Evolutionary conservation across 2,113 vertebrate species (phyloP), one percentile per base, ranked within the genome.

Genomic region (Lepus europaeus): DNA sequence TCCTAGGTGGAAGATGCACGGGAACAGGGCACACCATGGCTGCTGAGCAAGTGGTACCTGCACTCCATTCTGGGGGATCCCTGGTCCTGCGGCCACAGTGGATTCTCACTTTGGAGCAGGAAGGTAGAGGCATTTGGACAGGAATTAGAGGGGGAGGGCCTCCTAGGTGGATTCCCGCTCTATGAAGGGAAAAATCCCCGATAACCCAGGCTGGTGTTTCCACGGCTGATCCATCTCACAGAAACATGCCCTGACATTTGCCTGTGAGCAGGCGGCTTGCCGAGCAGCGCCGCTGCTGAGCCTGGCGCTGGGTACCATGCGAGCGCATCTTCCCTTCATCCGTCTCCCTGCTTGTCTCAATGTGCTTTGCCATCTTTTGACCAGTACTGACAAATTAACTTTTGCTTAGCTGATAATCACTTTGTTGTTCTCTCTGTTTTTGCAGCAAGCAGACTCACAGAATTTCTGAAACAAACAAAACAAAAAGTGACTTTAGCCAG

Each of bases 251-350:
- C 19, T 74, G 85, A 68, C 68, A 45, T 6, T 56, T 69, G 92
- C 95, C 39, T 94, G 96, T 93, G 97, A 97, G 94, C 95, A 95
- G 81, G 91, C 94, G 96, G 98, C 95, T 97, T 87, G 82, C 96
- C 66, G 79, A 73, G 95, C 96, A 97, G 89, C 85, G 64, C 88
- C 63, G 81, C 97, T 79, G 96, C 94, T 36, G 16, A 2, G 68
- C 25, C 79, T 7, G 68, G 74, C 9, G 3, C 31, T 0, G 27
- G 51, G 81, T 36, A 61, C 56, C 59, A 4, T 39, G 39, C 8
- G 1, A 7, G 70, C 5, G 0, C 1, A 0, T 20, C 89, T 63
- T 23, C 6, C 16, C 25, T 45, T n/a, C 59, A 20, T 91, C 39
- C 2, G 8, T 25, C 39, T 91, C 83, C 51, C 61, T 10, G 77